Percentiles rank a stretch among this genome's conserved stretches.
Evolutionary conservation across 1,140 invertebrate genomes (phyloP).

Genomic region (Brachionus manjavacas): DNA sequence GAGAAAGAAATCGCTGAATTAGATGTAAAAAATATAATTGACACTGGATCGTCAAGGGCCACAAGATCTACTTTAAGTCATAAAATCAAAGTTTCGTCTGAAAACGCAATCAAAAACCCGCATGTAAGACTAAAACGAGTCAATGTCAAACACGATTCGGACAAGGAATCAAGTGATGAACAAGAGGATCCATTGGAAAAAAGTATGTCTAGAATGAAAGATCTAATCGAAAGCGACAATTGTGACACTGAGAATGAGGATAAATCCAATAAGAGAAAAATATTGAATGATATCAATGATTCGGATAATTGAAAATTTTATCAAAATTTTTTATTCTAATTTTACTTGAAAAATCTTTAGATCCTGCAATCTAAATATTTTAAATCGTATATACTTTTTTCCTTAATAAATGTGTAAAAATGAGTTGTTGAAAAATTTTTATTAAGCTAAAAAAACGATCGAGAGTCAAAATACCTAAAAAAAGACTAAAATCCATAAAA

Average conservation of each 20-base stretch:
- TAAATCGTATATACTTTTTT: background rate
- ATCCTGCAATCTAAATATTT: background rate
- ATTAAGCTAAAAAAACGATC: background rate
- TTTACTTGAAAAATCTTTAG: background rate
- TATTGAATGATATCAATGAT: background rate
- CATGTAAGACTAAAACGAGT: slow-evolving; percentile 18
- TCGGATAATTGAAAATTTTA: background rate
- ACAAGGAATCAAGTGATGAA: background rate
- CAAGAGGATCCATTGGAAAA: background rate
- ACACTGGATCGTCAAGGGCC: background rate
- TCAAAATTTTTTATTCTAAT: background rate
- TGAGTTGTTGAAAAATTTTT: background rate
- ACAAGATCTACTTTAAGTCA: background rate
- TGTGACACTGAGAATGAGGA: background rate
- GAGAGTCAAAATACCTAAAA: too few species aligned
- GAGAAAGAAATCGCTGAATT: slow-evolving; percentile 40
- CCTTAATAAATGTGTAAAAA: background rate
- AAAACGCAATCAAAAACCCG: slow-evolving; percentile 6
- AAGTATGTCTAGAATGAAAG: background rate
- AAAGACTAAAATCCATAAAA: too few species aligned
- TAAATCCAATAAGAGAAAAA: background rate
- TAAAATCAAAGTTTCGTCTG: background rate
- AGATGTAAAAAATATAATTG: slow-evolving; percentile 18
- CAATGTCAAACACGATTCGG: background rate
- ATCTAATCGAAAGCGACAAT: slow-evolving; percentile 33